Evolutionary conservation across 2,113 vertebrate genomes (phyloP), one percentile per base, ranked within the genome.

Genomic region (Amphiprion percula): DNA sequence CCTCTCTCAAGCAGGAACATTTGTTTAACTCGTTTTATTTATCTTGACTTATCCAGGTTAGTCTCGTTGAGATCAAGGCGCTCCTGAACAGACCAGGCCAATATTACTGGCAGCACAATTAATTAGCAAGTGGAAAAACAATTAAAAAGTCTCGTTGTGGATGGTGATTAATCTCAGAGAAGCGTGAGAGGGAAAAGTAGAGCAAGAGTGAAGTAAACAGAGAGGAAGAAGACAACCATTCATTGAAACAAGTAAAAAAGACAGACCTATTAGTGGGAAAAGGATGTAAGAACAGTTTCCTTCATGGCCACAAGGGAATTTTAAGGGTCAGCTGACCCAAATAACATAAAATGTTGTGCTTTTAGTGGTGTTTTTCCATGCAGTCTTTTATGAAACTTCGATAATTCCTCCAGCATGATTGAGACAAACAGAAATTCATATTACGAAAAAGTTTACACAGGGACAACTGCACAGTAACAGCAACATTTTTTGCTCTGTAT

Each of bases 111-210:
- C 80, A 26, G 56, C 30, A 26, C 69, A 2, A 78, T 71, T 80
- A 78, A 83, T 86, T 83, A 80, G 55, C 78, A 72, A 61, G 75
- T 78, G 53, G 67, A n/a, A 68, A 69, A 54, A 49, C 46, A 73
- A 72, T 80, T 70, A 72, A 76, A 84, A 63, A 44, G 47, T 17
- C 60, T 79, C 46, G 30, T 28, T 2, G 65, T 53, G 60, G 68
- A 62, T 39, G 44, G 71, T 77, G 76, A 83, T 75, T 68, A 79
- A 85, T 63, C 30, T 33, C 28, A 21, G 23, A 26, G 66, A 80
- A n/a, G 17, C 33, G 30, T 4, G 5, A 1, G 14, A 59, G 68
- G 47, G 66, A 49, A 74, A 85, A 81, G 54, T 78, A 63, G 80
- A 80, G 65, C 77, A 39, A 56, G 55, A 41, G n/a, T 2, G 26